Base-by-base conservation (phyloP, 2,113 vertebrate genomes). In the Pseudorectes ferrugineus region DNA sequence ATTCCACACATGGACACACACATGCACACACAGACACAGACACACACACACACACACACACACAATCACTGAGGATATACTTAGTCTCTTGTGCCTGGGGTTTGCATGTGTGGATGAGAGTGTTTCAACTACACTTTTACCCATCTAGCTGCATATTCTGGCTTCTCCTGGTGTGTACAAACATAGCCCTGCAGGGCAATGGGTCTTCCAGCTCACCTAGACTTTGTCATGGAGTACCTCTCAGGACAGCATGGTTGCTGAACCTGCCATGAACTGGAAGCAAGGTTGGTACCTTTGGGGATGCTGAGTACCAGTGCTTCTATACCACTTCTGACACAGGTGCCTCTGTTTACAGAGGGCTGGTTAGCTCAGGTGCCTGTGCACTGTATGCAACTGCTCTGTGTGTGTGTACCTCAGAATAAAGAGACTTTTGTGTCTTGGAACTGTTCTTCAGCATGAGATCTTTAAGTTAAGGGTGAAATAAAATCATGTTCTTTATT, bases 211-310 rank as follows among this genome's bases (percentile, higher is more conserved):
- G 17, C 33, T 55, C 11, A 43, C 9, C 22, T 33, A 29, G 48
- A 40, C 13, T 59, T 76, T 85, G 16, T 16, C 0, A 0, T n/a
- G 42, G 67, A 43, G 43, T 17, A 24, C 5, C 10, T 63, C 28
- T 73, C 24, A 26, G 43, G n/a, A 61, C 6, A 72, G 9, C n/a
- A 9, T 2, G 5, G 57, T 7, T 9, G 2, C 22, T 66, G 35
- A 77, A 33, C 23, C 23, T 68, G 20, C 52, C 35, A 25, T 29
- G 58, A 72, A 26, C 35, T 48, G 45, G 42, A 61, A 81, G 36
- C 22, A 49, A 52, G 13, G 8, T 15, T 72, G 24, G 20, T 28
- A 22, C 23, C 23, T 76, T n/a, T 2, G 4, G 65, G 31, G 28
- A 25, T 77, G 68, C 12, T 38, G 61, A 66, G 38, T 23, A n/a